Conservation (phyloP, 1,140 invertebrate species). For the Zaprionus ghesquierei region DNA sequence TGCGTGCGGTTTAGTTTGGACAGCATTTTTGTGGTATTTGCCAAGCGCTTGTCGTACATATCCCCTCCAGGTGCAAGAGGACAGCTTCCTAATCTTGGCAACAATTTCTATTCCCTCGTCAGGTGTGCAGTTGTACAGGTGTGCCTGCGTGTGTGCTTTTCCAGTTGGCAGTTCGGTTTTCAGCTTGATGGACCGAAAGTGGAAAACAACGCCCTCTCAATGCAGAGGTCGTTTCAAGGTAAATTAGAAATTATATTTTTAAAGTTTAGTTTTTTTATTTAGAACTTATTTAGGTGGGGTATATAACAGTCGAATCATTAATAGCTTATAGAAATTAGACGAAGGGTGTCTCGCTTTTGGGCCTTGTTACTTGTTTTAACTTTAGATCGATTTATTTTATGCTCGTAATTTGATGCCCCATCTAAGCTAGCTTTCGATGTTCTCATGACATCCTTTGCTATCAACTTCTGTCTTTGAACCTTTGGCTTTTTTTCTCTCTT, state of each 20-base stretch:
- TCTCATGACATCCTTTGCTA: not conserved
- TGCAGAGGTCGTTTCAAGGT: conserved; percentile 40
- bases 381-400: not conserved
- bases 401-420: not conserved
- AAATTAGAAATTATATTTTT: conserved; percentile 4
- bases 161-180: conserved; percentile 24
- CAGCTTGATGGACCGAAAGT: not conserved
- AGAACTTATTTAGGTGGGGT: too few species aligned
- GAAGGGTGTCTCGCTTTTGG: too few species aligned
- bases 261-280: not conserved
- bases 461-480: not conserved
- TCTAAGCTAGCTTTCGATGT: not conserved
- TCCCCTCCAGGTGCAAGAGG: conserved; percentile 22
- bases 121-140: not conserved
- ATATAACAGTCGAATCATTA: not conserved
- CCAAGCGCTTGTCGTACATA: conserved; percentile 40
- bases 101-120: conserved; percentile 29
- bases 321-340: not conserved
- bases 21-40: conserved; percentile 53
- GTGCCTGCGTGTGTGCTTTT: conserved; percentile 6
- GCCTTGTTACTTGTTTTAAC: not conserved
- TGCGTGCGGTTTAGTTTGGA: conserved; percentile 30
- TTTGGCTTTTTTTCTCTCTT: not conserved
- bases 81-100: conserved; percentile 47
- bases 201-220: not conserved